A percentile compares a stretch with the other conserved stretches of the same genome.
Conservation (phyloP, 2,797 vertebrate genomes). For the Tiaroga cobitis region DNA sequence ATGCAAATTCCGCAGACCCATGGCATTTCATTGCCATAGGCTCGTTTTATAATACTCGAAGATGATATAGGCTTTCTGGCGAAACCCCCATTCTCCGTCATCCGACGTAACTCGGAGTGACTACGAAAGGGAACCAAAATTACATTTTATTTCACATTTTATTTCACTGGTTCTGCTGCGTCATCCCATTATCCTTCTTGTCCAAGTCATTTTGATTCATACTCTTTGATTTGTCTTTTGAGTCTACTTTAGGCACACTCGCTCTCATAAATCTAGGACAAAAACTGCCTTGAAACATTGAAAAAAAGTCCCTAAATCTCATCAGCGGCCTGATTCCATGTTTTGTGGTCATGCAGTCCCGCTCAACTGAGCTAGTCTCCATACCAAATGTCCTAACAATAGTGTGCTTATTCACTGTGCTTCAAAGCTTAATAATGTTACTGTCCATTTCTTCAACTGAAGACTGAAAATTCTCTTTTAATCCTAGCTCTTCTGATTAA, state of each 20-base stretch:
- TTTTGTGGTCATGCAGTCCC: conserved; percentile 52
- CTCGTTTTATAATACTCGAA: too few relatives aligned
- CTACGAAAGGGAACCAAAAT: conserved; percentile 72
- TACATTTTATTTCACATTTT: conserved; percentile 75
- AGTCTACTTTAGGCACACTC: not conserved
- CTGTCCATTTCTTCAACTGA: not conserved
- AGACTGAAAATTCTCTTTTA: conserved; percentile 9
- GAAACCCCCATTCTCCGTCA: too few relatives aligned
- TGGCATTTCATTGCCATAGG: too few relatives aligned
- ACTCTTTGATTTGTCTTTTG: conserved; percentile 3
- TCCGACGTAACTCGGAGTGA: too few relatives aligned
- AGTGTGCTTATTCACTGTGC: not conserved
- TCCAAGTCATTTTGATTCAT: conserved; percentile 41
- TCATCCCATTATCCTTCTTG: conserved; percentile 71
- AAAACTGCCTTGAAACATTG: not conserved
- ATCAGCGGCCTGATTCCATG: conserved; percentile 33
- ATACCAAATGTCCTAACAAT: conserved; percentile 22
- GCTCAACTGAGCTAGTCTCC: conserved; percentile 15
- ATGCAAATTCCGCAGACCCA: too few relatives aligned
- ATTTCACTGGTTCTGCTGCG: conserved; percentile 72
- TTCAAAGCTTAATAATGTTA: conserved; percentile 20
- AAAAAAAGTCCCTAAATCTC: conserved; percentile 19
- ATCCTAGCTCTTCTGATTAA: conserved; percentile 32
- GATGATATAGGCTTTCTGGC: too few relatives aligned
- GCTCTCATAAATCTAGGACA: not conserved